Evolutionary conservation across 2,797 vertebrate species (phyloP).

Genomic region (Notolepis coatsorum): DNA sequence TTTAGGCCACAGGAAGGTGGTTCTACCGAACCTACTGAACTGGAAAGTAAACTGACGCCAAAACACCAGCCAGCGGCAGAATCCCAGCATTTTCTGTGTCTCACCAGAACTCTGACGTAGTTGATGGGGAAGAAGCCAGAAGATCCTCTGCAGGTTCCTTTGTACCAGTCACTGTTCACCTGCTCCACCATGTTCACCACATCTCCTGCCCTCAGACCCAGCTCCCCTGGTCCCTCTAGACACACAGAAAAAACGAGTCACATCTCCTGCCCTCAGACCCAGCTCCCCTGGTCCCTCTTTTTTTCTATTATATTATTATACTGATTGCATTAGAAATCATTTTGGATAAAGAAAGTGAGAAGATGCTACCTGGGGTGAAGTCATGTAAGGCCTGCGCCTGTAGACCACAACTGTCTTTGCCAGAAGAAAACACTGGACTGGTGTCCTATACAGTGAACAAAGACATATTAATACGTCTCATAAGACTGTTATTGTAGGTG

Average conservation of each 20-base stretch:
- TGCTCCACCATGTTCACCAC: conserved; percentile 88
- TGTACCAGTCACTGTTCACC: conserved; percentile 92
- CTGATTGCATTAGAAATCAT: background rate
- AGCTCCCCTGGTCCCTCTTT: conserved; percentile 90
- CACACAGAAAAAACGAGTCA: background rate
- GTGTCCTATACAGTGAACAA: conserved; percentile 49
- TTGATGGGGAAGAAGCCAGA: conserved; percentile 91
- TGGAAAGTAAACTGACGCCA: no score
- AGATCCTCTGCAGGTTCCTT: conserved; percentile 85
- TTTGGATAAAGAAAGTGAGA: no score
- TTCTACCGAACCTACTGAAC: no score
- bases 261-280: conserved; percentile 70
- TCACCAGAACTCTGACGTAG: conserved; percentile 85
- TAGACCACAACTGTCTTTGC: conserved; percentile 60
- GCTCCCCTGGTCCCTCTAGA: conserved; percentile 89
- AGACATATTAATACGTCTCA: background rate
- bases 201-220: conserved; percentile 89
- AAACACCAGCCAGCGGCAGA: no score
- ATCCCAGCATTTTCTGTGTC: conserved; percentile 10
- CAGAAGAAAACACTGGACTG: conserved; percentile 17
- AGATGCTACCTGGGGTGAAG: conserved; percentile 80
- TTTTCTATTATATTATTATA: background rate
- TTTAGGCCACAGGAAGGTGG: no score
- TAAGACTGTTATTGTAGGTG: no score
- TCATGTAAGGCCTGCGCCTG: conserved; percentile 88